Percentiles rank a stretch among this genome's conserved stretches.
phyloP scores from a whole-genome alignment of 2,888 invertebrate species.

The Quadroppia sp. region DNA sequence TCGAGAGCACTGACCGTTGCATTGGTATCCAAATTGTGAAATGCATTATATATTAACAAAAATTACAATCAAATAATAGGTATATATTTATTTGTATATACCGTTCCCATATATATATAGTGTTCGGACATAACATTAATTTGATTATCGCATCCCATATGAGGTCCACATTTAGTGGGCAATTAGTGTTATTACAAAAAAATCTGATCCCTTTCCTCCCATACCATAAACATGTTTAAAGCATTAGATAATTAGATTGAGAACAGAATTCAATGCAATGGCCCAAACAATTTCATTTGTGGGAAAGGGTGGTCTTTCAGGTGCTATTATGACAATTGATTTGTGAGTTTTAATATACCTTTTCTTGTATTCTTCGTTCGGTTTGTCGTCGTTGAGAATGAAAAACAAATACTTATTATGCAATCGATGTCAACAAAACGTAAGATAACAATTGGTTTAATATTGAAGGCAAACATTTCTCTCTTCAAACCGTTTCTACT shows the following conservation, averaged over 20 bases:
- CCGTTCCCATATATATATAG: not conserved
- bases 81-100: not conserved
- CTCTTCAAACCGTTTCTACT: not conserved
- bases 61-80: not conserved
- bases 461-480: not conserved
- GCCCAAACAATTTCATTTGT: not conserved
- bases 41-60: not conserved
- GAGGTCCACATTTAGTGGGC: constrained; percentile 7
- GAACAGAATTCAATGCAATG: not conserved
- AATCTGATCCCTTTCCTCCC: not conserved
- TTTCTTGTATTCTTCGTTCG: too few species aligned
- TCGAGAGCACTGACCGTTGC: too few species aligned
- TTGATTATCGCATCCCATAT: constrained; percentile 17
- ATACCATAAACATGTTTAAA: not conserved
- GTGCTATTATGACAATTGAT: not conserved
- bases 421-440: not conserved
- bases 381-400: too few species aligned
- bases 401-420: not conserved
- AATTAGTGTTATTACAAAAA: constrained; percentile 30
- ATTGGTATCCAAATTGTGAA: not conserved
- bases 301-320: not conserved
- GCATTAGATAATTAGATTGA: not conserved
- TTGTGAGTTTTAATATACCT: not conserved
- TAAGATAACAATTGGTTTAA: constrained; percentile 5
- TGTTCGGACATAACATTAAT: constrained; percentile 9